phyloP scores from a whole-genome alignment of 2,797 vertebrate species.

The Craterocephalus amniculus region DNA sequence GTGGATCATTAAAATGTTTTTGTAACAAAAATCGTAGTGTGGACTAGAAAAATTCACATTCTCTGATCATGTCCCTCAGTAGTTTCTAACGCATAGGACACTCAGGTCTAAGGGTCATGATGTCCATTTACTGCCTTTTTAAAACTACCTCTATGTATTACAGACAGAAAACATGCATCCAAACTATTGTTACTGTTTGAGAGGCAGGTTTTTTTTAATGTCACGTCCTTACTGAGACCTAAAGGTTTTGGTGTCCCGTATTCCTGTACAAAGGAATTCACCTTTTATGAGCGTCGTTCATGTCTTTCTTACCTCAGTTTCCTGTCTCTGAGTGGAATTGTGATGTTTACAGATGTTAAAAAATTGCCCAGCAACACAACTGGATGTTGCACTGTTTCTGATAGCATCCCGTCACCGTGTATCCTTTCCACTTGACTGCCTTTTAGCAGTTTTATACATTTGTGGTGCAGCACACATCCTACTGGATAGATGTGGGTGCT shows the following conservation, averaged over 20 bases:
- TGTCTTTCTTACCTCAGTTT: not conserved
- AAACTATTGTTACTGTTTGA: not conserved
- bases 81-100: not conserved
- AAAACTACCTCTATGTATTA: not conserved
- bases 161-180: not conserved
- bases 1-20: not conserved
- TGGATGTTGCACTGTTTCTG: not conserved
- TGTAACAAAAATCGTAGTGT: not conserved
- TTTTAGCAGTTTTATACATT: not conserved
- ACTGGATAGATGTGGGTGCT: not conserved
- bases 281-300: not conserved
- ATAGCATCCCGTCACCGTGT: not conserved
- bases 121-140: not conserved
- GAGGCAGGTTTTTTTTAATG: not conserved
- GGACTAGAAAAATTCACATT: not conserved
- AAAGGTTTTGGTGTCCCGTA: too few relatives aligned
- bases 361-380: not conserved
- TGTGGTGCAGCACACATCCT: not conserved
- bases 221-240: not conserved
- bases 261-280: not conserved
- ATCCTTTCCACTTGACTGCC: not conserved
- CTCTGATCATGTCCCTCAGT: not conserved
- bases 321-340: not conserved
- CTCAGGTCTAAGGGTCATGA: not conserved
- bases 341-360: not conserved